These are phyloP conservation scores for Yponomeuta cagnagella DNA, from an alignment of 2,888 invertebrate genomes.

Conservation along the genomic window DNA sequence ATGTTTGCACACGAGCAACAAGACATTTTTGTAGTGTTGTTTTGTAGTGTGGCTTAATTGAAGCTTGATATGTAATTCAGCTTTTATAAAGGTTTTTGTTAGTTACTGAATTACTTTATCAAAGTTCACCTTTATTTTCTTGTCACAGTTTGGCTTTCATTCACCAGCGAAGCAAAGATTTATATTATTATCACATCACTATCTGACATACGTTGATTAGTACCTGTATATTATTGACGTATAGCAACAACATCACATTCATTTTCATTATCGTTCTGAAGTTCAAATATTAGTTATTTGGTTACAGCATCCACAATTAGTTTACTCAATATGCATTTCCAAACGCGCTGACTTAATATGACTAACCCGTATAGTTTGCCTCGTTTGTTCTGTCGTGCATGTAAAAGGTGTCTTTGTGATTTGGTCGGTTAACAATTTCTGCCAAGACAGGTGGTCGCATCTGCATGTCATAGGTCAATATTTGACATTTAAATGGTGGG, in stretches of 20 bases:
- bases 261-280: neutral
- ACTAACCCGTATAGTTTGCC: neutral
- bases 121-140: neutral
- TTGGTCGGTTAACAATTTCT: conserved; percentile 21
- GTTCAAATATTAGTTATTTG: conserved; percentile 8
- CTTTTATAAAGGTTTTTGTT: no score
- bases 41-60: neutral
- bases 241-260: neutral
- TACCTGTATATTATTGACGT: conserved; percentile 1
- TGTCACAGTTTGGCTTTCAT: neutral
- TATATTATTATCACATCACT: neutral
- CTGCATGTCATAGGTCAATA: conserved; percentile 59
- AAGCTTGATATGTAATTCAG: neutral
- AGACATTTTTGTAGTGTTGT: neutral
- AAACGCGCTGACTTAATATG: neutral
- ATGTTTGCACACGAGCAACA: conserved; percentile 1
- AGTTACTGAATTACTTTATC: neutral
- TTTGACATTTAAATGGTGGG: conserved; percentile 61
- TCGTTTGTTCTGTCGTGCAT: neutral
- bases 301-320: conserved; percentile 4
- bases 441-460: conserved; percentile 46
- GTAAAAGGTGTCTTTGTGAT: conserved; percentile 20
- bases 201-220: conserved; percentile 1
- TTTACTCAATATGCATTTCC: neutral
- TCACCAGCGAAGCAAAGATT: neutral